phyloP scores from a whole-genome alignment of 2,888 invertebrate genomes.

The Lypha dubia region DNA sequence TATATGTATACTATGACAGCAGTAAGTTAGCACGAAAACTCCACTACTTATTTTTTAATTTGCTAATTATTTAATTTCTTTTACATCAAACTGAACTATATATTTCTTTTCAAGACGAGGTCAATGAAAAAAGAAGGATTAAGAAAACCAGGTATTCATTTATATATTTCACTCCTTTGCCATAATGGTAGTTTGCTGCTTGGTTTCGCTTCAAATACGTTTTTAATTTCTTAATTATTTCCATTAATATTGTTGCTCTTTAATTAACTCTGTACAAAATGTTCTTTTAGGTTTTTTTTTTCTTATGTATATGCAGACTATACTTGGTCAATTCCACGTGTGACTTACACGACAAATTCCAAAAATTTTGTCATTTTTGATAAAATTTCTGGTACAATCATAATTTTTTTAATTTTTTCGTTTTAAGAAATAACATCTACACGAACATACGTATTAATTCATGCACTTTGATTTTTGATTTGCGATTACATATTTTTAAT shows the following conservation, averaged over 20 bases:
- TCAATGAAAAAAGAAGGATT: not conserved
- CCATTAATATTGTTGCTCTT: not conserved
- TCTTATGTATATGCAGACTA: not conserved
- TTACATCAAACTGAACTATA: not conserved
- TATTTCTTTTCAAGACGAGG: not conserved
- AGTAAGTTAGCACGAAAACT: not conserved
- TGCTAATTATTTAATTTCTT: not conserved
- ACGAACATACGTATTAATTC: too few species aligned
- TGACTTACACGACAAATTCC: constrained; percentile 4
- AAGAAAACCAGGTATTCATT: not conserved
- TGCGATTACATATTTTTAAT: too few species aligned
- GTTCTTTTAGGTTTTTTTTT: not conserved
- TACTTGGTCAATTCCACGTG: not conserved
- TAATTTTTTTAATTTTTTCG: too few species aligned
- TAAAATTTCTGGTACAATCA: too few species aligned
- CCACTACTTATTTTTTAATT: not conserved
- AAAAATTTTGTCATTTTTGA: too few species aligned
- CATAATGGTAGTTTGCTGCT: not conserved
- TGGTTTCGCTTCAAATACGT: not conserved
- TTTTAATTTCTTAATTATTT: not conserved
- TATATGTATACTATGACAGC: too few species aligned
- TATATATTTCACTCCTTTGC: too few species aligned
- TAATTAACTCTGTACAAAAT: not conserved
- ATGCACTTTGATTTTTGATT: too few species aligned
- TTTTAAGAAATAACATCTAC: too few species aligned